Evolutionary conservation across 1,140 invertebrate genomes (phyloP), one percentile per base, ranked within the genome.

Genomic region (Prorops nasuta): DNA sequence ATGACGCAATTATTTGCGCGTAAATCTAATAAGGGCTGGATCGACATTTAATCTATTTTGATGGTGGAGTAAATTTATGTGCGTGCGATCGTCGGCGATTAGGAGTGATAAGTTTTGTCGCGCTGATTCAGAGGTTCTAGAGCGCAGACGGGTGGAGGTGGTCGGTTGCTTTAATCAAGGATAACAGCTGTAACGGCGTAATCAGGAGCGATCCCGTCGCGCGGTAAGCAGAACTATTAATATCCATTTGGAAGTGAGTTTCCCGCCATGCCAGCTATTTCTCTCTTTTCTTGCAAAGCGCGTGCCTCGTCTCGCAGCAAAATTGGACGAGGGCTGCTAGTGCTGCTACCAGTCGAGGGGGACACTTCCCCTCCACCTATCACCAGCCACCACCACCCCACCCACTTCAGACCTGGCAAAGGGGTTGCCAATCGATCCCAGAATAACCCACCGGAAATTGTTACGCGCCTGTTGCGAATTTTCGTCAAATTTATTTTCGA

Each of bases 161-260:
- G 54, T 49, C 51, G 49, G 54, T 54, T 54, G 56, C 61, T 69
- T 72, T 69, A 69, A 71, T 72, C 66, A 72, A 72, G 65, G 60
- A 68, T 71, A 71, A 69, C 67, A 72, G 64, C 65, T 71, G 62
- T 67, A 69, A 72, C 65, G 58, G 65, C 43, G 69, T 72, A 72
- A 72, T 72, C 69, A 69, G 63, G 52, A 65, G 64, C 58, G 65
- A 72, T 72, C 68, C 55, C 50, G 35, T 45, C 41, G 51, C 31
- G 53, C 37, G 58, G 51, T 49, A 67, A 56, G 58, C 60, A 64
- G 55, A 60, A 66, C 70, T 72, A 71, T 71, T 71, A 72, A 71
- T 71, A 71, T 72, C 68, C 68, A 71, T 69, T 71, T 69, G 56
- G 66, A 63, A 64, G 54, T 56, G 52, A 49, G 53, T 49, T 48